Evolutionary conservation across 2,113 vertebrate genomes (phyloP), one percentile per base, ranked within the genome.

Genomic region (Paracanthobrama guichenoti): DNA sequence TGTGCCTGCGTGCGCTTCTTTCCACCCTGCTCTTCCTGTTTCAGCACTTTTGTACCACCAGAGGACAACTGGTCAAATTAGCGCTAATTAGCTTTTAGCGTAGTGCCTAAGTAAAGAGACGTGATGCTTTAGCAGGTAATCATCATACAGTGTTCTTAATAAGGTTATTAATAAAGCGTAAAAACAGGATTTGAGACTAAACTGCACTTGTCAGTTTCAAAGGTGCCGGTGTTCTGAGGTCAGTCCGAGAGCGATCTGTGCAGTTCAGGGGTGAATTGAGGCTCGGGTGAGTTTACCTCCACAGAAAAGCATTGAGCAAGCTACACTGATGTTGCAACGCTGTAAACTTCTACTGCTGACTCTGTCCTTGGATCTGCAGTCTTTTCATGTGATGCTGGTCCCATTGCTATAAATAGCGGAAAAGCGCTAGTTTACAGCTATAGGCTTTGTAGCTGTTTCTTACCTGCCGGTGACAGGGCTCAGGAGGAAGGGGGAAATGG

Each of bases 41-140:
- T 87, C 88, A 86, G 86, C 80, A 79, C 78, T 69, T 81, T 84
- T 71, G n/a, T 48, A 76, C 76, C 74, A 42, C 39, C 69, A 74
- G 86, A 86, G 76, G 71, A 85, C 79, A 81, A 90, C 95, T 90
- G 86, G 92, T 95, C 93, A 94, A 94, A 93, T 92, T 87, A 92
- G 92, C 84, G 31, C 90, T 8, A 91, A 91, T 85, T 92, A 93
- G 90, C 82, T 90, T 93, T 91, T 64, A 83, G 79, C 73, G 73
- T 86, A 66, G 78, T 84, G 72, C 31, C 71, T 80, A 57, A 83
- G 53, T 94, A 94, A 74, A 76, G 94, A 95, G 93, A 93, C 93
- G 95, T 39, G 66, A 72, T 4, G 35, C 44, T 69, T 93, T 95
- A 92, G 93, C 94, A 94, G 93, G 94, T 94, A 93, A 94, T 92